Percentiles rank a stretch among this genome's conserved stretches.
Evolutionary conservation across 2,888 invertebrate genomes (phyloP).

Genomic region (Drosophila maculinotata): DNA sequence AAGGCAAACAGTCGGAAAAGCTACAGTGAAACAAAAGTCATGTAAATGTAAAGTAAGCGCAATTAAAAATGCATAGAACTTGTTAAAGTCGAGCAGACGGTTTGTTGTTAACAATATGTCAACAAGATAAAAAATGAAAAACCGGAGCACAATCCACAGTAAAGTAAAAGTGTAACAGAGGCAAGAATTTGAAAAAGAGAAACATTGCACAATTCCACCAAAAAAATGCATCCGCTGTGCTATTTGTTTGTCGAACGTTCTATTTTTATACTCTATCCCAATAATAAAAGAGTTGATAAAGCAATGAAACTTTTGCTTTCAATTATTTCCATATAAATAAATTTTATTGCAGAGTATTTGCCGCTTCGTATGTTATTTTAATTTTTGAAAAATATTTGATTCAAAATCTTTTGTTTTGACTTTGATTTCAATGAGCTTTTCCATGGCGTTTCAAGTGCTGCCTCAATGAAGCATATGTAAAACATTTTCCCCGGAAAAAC

Average conservation of each 20-base stretch:
- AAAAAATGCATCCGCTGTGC: slow-evolving; percentile 16
- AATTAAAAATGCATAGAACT: slow-evolving; percentile 57
- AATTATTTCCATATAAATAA: not conserved
- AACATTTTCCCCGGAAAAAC: slow-evolving; percentile 34
- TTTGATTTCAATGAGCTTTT: slow-evolving; percentile 13
- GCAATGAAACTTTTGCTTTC: not conserved
- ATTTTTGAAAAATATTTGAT: not conserved
- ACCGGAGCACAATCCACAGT: slow-evolving; percentile 17
- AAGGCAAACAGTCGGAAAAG: slow-evolving; percentile 43
- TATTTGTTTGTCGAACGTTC: too few species aligned
- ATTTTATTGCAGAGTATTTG: not conserved
- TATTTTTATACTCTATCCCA: slow-evolving; percentile 11
- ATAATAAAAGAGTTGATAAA: not conserved
- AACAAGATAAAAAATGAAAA: slow-evolving; percentile 40
- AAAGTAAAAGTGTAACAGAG: slow-evolving; percentile 35
- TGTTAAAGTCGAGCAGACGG: slow-evolving; percentile 19
- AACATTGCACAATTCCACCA: slow-evolving; percentile 16
- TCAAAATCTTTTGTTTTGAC: slow-evolving; percentile 16
- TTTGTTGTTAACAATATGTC: slow-evolving; percentile 48
- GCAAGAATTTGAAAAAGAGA: slow-evolving; percentile 1
- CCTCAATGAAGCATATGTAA: slow-evolving; percentile 16
- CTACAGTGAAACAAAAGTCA: slow-evolving; percentile 40
- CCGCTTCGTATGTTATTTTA: not conserved
- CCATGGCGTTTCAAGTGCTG: slow-evolving; percentile 28
- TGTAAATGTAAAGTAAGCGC: slow-evolving; percentile 50